A percentile compares a stretch with the other conserved stretches of the same genome.
These are phyloP conservation scores for Glyphotaelius pellucidus DNA, from an alignment of 2,888 invertebrate species.

Conservation along the genomic window DNA sequence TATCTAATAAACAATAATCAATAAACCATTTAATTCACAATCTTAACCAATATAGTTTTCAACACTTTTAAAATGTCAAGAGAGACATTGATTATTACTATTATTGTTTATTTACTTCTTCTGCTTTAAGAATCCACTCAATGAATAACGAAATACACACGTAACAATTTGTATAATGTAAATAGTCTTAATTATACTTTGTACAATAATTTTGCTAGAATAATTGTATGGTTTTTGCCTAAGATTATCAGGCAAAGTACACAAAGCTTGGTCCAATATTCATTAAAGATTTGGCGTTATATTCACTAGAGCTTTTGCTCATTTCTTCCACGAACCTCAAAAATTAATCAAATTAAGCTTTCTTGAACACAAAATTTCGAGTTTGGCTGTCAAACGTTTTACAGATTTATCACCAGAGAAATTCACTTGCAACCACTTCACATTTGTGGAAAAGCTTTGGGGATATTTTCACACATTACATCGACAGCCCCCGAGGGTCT, in stretches of 20 bases:
- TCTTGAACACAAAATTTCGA: background rate
- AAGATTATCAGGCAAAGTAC: background rate
- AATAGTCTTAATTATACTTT: background rate
- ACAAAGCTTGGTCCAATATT: background rate
- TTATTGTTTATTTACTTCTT: background rate
- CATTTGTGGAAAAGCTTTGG: slow-evolving; percentile 15
- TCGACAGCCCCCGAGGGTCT: background rate
- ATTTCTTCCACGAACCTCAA: background rate
- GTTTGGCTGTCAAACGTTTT: background rate
- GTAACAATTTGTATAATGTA: background rate
- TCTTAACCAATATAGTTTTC: background rate
- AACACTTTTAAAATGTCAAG: background rate
- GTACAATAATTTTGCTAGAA: background rate
- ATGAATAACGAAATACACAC: background rate
- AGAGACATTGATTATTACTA: background rate
- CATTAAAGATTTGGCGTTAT: background rate
- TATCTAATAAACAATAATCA: background rate
- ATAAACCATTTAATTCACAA: background rate
- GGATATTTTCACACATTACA: background rate
- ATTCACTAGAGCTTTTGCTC: background rate
- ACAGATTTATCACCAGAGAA: slow-evolving; percentile 4
- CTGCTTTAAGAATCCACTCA: background rate
- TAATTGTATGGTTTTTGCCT: background rate
- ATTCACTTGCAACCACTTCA: slow-evolving; percentile 26
- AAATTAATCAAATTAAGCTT: background rate